Evolutionary conservation across 2,113 vertebrate species (phyloP), one percentile per base, ranked within the genome.

Genomic region (Trichechus manatus): DNA sequence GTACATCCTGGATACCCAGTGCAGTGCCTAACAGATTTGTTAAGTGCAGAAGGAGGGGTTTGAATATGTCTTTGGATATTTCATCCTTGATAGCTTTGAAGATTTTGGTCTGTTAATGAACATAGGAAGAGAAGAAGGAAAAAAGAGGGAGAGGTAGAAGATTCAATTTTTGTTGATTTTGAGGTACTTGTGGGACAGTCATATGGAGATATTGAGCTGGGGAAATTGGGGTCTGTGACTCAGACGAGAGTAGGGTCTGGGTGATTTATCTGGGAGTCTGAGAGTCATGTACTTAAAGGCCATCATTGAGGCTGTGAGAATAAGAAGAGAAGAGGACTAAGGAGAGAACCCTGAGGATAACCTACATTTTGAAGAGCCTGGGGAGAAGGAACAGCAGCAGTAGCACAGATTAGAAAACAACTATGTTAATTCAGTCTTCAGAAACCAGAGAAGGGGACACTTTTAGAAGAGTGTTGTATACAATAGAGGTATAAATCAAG

Each of bases 151-250:
- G 13, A 89, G 59, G 68, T 23, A 70, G 59, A 75, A 74, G 44
- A 59, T 27, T 59, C 39, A 56, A 47, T 50, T 82, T 87, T 84
- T 87, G 29, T 93, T 86, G 87, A 86, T 36, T 82, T 92, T 80
- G 66, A 80, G 56, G 22, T 78, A n/a, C 3, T 42, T 33, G n/a
- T 56, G 85, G 59, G 44, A 85, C 13, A 50, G 87, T 91, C 9
- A 56, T 19, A 3, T 47, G 59, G 61, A 27, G 20, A 13, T 77
- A 19, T 15, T 81, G 56, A 70, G 82, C 39, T 89, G 53, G 31
- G 33, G 33, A 88, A 56, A 47, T 42, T 72, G 61, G 27, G 27
- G 31, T 78, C 36, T 92, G 31, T 91, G 61, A 82, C 66, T 92
- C 50, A 74, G 56, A 79, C 42, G 56, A 50, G 22, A 87, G 22